phyloP scores from a whole-genome alignment of 2,113 vertebrate species.

The Hippopotamus amphibius region DNA sequence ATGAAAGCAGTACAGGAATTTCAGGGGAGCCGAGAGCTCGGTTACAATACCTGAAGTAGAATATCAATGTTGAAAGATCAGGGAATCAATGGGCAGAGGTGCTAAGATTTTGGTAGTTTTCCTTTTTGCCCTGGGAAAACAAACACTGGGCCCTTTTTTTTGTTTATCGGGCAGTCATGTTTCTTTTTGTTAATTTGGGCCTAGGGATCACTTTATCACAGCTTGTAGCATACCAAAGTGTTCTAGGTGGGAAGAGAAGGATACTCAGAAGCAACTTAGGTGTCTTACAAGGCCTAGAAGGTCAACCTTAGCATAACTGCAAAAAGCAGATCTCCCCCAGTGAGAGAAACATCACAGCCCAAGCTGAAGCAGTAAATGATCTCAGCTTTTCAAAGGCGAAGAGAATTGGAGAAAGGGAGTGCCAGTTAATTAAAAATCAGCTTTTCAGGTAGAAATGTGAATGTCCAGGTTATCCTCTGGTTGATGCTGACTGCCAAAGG shows the following conservation, averaged over 20 bases:
- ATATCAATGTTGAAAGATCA: constrained; percentile 21
- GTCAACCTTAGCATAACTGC: neutral
- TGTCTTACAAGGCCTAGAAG: neutral
- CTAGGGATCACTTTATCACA: neutral
- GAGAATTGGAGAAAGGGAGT: neutral
- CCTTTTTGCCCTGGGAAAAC: neutral
- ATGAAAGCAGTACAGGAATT: constrained; percentile 8
- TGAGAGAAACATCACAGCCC: constrained; percentile 17
- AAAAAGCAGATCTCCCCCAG: neutral
- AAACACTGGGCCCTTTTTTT: neutral
- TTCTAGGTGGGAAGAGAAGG: neutral
- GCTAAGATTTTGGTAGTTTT: neutral
- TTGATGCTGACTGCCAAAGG: constrained; percentile 36
- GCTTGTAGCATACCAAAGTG: neutral
- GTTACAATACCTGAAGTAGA: neutral
- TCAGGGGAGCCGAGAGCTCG: neutral
- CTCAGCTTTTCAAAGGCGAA: constrained; percentile 56
- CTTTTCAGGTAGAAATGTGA: constrained; percentile 7
- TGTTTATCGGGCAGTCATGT: neutral
- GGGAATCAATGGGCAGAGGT: neutral
- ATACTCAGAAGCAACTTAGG: constrained; percentile 3
- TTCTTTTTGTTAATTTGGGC: constrained; percentile 4
- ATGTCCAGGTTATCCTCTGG: neutral
- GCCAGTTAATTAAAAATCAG: constrained; percentile 53
- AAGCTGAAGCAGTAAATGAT: neutral